Evolutionary conservation across 2,113 vertebrate species (phyloP).

Genomic region (Campylomormyrus tamandua): DNA sequence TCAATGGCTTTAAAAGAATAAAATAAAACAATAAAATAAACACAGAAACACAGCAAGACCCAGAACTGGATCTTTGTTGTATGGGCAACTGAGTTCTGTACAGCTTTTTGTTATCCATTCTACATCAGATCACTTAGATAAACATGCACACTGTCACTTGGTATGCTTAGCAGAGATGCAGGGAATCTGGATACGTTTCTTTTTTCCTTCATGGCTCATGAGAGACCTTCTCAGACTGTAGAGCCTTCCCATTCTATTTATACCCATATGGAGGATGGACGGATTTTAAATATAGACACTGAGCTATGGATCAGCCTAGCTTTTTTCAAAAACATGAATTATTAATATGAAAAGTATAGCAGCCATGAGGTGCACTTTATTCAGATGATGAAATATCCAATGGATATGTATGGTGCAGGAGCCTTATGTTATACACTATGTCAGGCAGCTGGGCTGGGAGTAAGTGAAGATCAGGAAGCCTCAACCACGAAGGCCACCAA

Average conservation of each 20-base stretch:
- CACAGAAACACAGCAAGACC: background rate
- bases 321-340: slow-evolving; percentile 45
- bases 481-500: background rate
- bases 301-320: slow-evolving; percentile 32
- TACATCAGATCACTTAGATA: background rate
- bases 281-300: slow-evolving; percentile 33
- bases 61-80: background rate
- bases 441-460: background rate
- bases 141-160: background rate
- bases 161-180: background rate
- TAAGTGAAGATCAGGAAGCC: background rate
- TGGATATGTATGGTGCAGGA: too few relatives aligned
- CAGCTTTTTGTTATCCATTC: background rate
- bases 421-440: background rate
- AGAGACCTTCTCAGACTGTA: slow-evolving; percentile 2
- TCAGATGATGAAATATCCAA: slow-evolving; percentile 13
- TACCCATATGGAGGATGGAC: slow-evolving; percentile 26
- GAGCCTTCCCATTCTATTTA: slow-evolving; percentile 26
- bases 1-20: background rate
- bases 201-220: background rate
- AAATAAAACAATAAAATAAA: background rate
- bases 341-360: slow-evolving; percentile 40
- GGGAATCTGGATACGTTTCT: background rate
- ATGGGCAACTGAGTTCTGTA: background rate
- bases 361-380: slow-evolving; percentile 37